phyloP scores from a whole-genome alignment of 1,140 invertebrate genomes.

The Anthonomus grandis region DNA sequence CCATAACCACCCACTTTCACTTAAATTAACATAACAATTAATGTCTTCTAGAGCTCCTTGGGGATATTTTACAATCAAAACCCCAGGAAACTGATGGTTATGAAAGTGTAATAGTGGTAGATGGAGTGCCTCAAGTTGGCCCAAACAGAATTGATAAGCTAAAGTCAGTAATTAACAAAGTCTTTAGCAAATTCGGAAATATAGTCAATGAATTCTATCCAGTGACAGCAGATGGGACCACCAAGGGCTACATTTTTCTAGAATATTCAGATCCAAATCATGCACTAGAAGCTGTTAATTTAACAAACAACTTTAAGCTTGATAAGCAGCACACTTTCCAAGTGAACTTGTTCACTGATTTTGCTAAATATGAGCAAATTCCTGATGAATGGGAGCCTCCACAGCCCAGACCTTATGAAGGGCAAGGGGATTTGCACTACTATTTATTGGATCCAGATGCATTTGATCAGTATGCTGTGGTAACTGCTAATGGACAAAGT shows the following conservation, averaged over 20 bases:
- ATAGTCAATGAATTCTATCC: constrained; percentile 92
- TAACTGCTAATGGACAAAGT: constrained; percentile 72
- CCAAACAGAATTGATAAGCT: constrained; percentile 89
- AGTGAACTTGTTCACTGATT: constrained; percentile 95
- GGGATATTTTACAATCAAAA: constrained; percentile 79
- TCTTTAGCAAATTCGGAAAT: constrained; percentile 88
- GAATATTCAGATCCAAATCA: constrained; percentile 81
- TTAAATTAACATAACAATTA: background rate
- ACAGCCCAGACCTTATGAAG: constrained; percentile 78
- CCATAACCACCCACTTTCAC: background rate
- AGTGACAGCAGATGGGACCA: constrained; percentile 74
- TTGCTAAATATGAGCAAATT: constrained; percentile 84
- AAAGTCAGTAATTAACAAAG: constrained; percentile 87
- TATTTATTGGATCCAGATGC: constrained; percentile 91
- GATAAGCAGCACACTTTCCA: constrained; percentile 95
- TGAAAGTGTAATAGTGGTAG: constrained; percentile 93
- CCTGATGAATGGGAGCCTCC: constrained; percentile 92
- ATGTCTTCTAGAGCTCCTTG: constrained; percentile 75
- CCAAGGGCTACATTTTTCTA: constrained; percentile 93
- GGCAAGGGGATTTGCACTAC: constrained; percentile 85
- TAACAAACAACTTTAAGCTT: constrained; percentile 89
- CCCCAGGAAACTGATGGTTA: constrained; percentile 94
- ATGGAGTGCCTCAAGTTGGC: constrained; percentile 93
- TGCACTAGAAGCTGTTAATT: constrained; percentile 83
- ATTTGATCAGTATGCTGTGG: constrained; percentile 91